Conservation (phyloP, 2,888 invertebrate species). For the Onthophagus sagittarius region DNA sequence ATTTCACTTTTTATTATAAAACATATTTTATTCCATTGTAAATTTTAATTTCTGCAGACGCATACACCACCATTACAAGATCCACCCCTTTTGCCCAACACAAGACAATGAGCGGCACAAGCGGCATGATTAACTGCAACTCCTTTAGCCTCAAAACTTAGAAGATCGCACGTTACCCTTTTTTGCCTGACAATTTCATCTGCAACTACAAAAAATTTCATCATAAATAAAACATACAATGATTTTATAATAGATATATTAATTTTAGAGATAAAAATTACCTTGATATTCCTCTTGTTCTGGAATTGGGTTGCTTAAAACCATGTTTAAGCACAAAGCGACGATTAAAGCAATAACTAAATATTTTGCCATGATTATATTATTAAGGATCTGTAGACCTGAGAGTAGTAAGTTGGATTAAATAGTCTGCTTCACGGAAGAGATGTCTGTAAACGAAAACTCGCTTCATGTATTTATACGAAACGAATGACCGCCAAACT, state of each 20-base stretch:
- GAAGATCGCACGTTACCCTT: conserved; percentile 49
- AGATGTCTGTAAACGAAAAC: no score
- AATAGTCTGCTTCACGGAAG: no score
- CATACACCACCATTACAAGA: conserved; percentile 44
- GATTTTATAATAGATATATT: no score
- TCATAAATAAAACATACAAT: no score
- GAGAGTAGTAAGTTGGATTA: not conserved
- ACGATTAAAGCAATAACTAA: conserved; percentile 3
- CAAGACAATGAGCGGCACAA: conserved; percentile 48
- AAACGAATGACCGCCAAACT: no score
- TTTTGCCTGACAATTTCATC: conserved; percentile 11
- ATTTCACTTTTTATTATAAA: no score
- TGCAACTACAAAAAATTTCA: not conserved
- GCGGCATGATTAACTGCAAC: conserved; percentile 45
- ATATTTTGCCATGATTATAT: conserved; percentile 12
- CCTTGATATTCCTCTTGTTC: conserved; percentile 4
- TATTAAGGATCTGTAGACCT: not conserved
- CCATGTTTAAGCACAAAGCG: not conserved
- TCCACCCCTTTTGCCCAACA: conserved; percentile 41
- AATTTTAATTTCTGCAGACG: conserved; percentile 23
- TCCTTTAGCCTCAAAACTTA: conserved; percentile 34
- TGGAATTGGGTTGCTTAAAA: not conserved
- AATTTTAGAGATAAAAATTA: not conserved
- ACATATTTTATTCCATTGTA: no score
- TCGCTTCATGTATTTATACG: no score